Conservation (phyloP, 2,797 vertebrate genomes). For the Mormyrus hasselquistii region DNA sequence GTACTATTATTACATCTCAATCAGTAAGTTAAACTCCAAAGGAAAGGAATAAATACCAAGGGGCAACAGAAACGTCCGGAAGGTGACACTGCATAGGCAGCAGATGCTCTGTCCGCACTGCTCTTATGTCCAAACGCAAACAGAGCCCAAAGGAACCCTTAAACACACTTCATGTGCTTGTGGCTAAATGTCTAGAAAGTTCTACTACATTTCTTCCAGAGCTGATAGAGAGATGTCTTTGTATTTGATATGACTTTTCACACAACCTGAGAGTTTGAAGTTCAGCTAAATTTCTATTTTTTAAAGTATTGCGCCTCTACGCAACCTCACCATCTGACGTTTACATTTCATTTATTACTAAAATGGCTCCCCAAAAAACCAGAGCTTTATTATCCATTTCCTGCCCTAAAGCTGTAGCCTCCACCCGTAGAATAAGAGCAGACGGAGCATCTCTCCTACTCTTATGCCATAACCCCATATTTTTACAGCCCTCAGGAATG, state of each 20-base stretch:
- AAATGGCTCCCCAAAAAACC: neutral
- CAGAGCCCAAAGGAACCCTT: neutral
- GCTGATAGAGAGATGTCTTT: neutral
- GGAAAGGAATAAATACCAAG: neutral
- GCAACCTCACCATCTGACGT: neutral
- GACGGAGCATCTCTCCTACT: neutral
- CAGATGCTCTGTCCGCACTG: neutral
- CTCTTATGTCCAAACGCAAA: neutral
- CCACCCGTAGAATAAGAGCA: neutral
- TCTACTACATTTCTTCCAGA: neutral
- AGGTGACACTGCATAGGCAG: neutral
- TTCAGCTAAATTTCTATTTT: neutral
- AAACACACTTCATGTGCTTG: neutral
- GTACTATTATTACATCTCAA: constrained; percentile 15
- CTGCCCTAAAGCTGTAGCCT: neutral
- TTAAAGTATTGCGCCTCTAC: neutral
- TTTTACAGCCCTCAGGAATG: constrained; percentile 42
- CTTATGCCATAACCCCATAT: neutral
- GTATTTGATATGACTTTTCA: neutral
- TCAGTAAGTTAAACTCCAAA: neutral
- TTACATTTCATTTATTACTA: neutral
- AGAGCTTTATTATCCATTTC: neutral
- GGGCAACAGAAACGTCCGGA: neutral
- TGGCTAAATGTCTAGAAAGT: neutral
- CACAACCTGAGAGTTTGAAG: neutral